Percentiles rank a stretch among this genome's conserved stretches.
Evolutionary conservation across 1,140 invertebrate genomes (phyloP).

Genomic region (Saccostrea cuccullata): DNA sequence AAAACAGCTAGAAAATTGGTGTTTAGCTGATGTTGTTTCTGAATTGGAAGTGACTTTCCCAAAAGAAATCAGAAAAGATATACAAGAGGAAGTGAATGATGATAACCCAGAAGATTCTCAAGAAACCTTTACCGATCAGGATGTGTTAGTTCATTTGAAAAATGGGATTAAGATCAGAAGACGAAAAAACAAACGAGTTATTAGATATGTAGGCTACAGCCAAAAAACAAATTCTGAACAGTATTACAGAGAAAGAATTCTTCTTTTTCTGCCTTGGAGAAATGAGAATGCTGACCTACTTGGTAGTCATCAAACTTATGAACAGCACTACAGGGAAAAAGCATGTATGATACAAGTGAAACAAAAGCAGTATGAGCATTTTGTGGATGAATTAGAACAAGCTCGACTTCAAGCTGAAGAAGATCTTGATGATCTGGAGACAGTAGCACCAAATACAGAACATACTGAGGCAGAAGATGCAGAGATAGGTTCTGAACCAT

Average conservation of each 20-base stretch:
- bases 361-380: constrained; percentile 35
- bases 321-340: constrained; percentile 2
- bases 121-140: no score
- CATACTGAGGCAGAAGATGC: no score
- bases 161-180: constrained; percentile 47
- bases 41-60: constrained; percentile 7
- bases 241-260: constrained; percentile 41
- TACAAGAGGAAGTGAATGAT: neutral
- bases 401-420: no score
- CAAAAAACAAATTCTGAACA: constrained; percentile 43
- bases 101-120: neutral
- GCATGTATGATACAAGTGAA: neutral
- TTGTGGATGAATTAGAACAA: no score
- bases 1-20: constrained; percentile 33
- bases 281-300: constrained; percentile 41
- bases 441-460: no score
- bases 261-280: constrained; percentile 46
- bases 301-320: neutral
- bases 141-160: constrained; percentile 40
- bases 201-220: constrained; percentile 47
- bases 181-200: constrained; percentile 35
- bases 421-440: no score
- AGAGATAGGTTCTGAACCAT: no score
- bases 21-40: constrained; percentile 36
- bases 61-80: neutral